Percentiles rank a stretch among this genome's conserved stretches.
phyloP scores from a whole-genome alignment of 2,797 vertebrate species.

The Anguilla obscura region DNA sequence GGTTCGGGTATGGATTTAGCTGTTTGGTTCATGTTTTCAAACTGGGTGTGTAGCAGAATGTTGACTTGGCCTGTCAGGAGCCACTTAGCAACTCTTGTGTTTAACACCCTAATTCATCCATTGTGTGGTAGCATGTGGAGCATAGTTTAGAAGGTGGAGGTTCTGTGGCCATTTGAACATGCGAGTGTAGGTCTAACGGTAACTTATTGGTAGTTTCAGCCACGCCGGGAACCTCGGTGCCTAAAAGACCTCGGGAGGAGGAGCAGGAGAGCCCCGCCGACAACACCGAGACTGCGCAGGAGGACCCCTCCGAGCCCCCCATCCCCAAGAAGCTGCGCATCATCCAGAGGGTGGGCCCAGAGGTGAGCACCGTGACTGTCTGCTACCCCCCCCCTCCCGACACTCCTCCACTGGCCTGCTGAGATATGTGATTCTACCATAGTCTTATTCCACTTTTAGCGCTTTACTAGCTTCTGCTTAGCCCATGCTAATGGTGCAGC shows the following conservation, averaged over 20 bases:
- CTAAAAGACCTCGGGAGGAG: conserved; percentile 92
- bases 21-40: not conserved
- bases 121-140: too few relatives aligned
- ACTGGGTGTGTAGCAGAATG: not conserved
- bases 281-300: conserved; percentile 77
- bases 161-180: not conserved
- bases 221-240: conserved; percentile 81
- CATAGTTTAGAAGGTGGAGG: not conserved
- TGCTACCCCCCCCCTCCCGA: not conserved
- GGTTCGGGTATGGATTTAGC: conserved; percentile 78
- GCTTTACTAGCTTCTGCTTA: not conserved
- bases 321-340: conserved; percentile 87
- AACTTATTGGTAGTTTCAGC: conserved; percentile 79
- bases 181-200: not conserved
- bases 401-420: not conserved
- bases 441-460: not conserved
- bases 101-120: too few relatives aligned
- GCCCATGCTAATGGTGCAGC: not conserved
- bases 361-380: conserved; percentile 67
- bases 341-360: conserved; percentile 84
- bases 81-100: not conserved
- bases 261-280: conserved; percentile 82
- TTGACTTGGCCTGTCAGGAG: not conserved
- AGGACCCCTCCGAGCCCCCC: conserved; percentile 85
- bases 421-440: not conserved